phyloP scores from a whole-genome alignment of 2,797 vertebrate species.

The Helarctos malayanus region DNA sequence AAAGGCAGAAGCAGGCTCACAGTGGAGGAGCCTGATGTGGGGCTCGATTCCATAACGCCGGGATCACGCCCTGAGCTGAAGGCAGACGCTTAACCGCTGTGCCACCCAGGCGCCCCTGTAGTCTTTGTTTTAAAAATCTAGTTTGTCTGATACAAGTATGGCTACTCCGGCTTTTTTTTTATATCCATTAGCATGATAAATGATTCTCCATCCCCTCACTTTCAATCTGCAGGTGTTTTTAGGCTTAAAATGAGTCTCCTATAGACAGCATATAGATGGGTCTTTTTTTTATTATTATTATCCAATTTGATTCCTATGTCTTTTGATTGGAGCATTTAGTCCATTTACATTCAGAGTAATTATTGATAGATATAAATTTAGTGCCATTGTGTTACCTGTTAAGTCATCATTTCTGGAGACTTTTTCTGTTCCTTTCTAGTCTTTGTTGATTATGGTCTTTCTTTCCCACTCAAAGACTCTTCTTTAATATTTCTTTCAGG shows the following conservation, averaged over 20 bases:
- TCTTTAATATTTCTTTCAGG: not conserved
- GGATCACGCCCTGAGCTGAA: too few species aligned
- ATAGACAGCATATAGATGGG: not conserved
- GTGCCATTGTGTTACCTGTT: not conserved
- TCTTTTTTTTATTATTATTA: not conserved
- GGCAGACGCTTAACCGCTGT: too few species aligned
- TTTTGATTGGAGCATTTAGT: not conserved
- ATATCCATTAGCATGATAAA: not conserved
- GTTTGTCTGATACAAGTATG: not conserved
- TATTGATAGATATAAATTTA: not conserved
- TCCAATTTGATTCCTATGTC: not conserved
- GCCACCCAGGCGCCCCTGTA: too few species aligned
- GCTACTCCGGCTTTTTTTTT: not conserved
- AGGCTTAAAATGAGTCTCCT: not conserved
- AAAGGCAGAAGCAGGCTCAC: too few species aligned
- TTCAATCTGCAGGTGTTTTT: not conserved
- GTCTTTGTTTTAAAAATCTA: not conserved
- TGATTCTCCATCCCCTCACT: not conserved
- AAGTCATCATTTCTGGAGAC: not conserved
- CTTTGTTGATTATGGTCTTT: not conserved
- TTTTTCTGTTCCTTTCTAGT: not conserved
- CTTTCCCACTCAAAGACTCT: not conserved
- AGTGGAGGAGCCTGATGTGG: too few species aligned
- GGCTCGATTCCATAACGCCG: too few species aligned
- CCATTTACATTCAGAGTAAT: not conserved